Conservation (phyloP, 2,888 invertebrate genomes). For the Ennomos fuscantarius region DNA sequence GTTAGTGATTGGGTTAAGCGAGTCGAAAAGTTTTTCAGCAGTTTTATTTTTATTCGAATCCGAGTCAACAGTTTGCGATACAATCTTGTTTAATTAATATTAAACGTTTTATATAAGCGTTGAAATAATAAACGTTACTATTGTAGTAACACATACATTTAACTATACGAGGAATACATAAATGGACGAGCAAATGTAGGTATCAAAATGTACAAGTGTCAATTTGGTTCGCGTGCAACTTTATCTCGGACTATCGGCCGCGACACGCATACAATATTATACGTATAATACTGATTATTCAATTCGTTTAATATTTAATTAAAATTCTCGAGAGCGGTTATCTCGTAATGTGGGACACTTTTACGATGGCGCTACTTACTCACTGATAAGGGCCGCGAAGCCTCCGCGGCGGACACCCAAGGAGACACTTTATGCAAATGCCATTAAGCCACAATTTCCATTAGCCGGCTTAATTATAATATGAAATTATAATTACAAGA, state of each 20-base stretch:
- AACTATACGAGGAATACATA: constrained; percentile 47
- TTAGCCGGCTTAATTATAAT: constrained; percentile 72
- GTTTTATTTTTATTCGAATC: constrained; percentile 7
- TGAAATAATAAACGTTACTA: constrained; percentile 41
- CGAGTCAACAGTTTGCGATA: constrained; percentile 59
- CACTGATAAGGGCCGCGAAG: constrained; percentile 75
- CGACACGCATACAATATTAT: constrained; percentile 80
- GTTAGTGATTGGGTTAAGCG: constrained; percentile 15
- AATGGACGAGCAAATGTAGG: constrained; percentile 47
- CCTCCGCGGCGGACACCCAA: constrained; percentile 66
- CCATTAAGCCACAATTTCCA: constrained; percentile 74
- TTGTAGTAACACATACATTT: constrained; percentile 56
- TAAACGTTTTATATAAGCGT: constrained; percentile 30
- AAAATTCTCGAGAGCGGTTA: constrained; percentile 83
- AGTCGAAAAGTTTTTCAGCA: constrained; percentile 1
- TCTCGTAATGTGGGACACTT: constrained; percentile 85
- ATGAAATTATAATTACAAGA: constrained; percentile 83
- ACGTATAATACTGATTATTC: constrained; percentile 85
- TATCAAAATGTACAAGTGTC: constrained; percentile 60
- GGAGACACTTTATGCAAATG: constrained; percentile 76
- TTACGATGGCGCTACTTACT: constrained; percentile 82
- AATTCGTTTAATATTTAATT: constrained; percentile 85
- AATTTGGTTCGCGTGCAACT: constrained; percentile 63
- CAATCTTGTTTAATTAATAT: constrained; percentile 45
- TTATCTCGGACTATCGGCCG: constrained; percentile 71